Conservation (phyloP, 2,888 invertebrate genomes). For the Flexamia atlantica region DNA sequence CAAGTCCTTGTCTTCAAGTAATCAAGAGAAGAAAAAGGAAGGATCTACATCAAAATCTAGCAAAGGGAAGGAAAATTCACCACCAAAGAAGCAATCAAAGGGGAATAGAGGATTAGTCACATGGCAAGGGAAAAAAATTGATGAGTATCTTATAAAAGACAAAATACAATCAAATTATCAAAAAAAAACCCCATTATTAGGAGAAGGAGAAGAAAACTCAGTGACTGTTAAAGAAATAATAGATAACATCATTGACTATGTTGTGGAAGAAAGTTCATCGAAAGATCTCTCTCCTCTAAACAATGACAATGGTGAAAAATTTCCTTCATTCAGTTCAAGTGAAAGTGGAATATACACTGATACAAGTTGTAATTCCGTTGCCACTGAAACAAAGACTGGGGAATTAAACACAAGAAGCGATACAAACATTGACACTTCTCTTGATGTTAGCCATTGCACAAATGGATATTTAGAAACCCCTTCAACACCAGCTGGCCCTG, state of each 20-base stretch:
- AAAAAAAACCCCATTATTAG: not conserved
- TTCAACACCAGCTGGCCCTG: not conserved
- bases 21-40: not conserved
- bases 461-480: not conserved
- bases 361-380: not conserved
- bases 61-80: not conserved
- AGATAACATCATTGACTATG: not conserved
- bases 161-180: not conserved
- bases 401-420: not conserved
- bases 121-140: slow-evolving; percentile 30
- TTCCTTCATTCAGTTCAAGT: not conserved
- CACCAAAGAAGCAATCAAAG: not conserved
- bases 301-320: not conserved
- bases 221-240: not conserved
- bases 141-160: not conserved
- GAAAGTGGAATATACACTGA: not conserved
- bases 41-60: not conserved
- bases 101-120: not conserved
- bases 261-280: not conserved
- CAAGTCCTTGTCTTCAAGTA: not conserved
- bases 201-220: not conserved
- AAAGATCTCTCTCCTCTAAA: not conserved
- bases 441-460: not conserved
- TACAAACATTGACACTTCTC: not conserved
- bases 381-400: not conserved